Evolutionary conservation across 2,888 invertebrate species (phyloP), one percentile per base, ranked within the genome.

Genomic region (Blastobasis lacticolella): DNA sequence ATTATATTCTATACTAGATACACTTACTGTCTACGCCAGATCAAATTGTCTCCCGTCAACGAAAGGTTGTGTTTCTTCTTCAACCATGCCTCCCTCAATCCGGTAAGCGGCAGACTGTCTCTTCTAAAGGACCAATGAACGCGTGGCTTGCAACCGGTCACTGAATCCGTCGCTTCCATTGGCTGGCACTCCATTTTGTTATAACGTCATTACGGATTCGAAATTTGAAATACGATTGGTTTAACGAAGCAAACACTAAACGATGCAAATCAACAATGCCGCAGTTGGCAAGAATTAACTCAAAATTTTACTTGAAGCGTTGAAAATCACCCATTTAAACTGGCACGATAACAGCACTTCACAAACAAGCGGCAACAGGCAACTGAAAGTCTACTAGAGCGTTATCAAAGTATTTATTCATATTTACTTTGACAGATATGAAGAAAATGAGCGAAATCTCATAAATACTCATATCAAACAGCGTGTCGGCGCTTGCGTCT

Each of bases 61-160:
- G 78, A 82, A 23, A 23, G 23, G 23, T 23, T 1, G 5, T 69
- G 64, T 38, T 67, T 73, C 10, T 75, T 71, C 53, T 74, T 85
- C 4, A 85, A 58, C 64, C 78, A 76, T 45, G 80, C 83, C 52
- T 74, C 71, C 42, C 81, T 73, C 4, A 87, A 71, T 9, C 67
- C 74, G 6, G 80, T 74, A 38, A 87, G 55, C 0, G 87, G 87
- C 5, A 86, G 61, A 52, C 86, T 87, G 40, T 87, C 87, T 40
- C 86, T 67, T 46, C 86, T 65, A n/a, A 83, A 57, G 8, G 75
- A 64, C 76, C 80, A 84, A 42, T 67, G 62, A 23, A 75, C 65
- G 6, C 57, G 56, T 36, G 59, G 52, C 48, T 66, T 63, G 23
- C 55, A 59, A 53, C 55, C 56, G 10, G 59, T 49, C 54, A 59